A percentile compares a stretch with the other conserved stretches of the same genome.
Conservation (phyloP, 35 echinoderm and acorn worm species). For the Hemicentrotus pulcherrimus region DNA sequence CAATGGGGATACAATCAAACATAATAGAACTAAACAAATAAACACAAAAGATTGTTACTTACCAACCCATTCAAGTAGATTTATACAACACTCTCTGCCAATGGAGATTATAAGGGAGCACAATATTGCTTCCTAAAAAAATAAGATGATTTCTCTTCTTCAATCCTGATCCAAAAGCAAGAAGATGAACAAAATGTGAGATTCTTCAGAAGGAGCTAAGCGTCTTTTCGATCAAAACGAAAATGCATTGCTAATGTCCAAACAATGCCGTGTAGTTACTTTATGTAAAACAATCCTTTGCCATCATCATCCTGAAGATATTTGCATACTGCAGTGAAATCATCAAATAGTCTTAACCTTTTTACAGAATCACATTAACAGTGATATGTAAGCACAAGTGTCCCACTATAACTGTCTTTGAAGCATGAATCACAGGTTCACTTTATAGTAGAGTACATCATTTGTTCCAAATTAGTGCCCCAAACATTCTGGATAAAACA, state of each 20-base stretch:
- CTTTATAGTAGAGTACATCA: not conserved
- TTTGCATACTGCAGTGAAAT: not conserved
- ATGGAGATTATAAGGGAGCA: not conserved
- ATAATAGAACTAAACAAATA: not conserved
- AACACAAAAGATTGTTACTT: not conserved
- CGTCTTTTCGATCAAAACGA: not conserved
- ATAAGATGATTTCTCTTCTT: not conserved
- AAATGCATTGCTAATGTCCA: not conserved
- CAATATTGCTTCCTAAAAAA: not conserved
- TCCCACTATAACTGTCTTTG: not conserved
- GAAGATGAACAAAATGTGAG: not conserved
- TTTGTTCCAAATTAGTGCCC: not conserved
- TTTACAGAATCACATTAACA: not conserved
- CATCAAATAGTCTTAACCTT: not conserved
- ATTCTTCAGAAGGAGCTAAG: not conserved
- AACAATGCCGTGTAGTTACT: not conserved
- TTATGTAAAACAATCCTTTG: not conserved
- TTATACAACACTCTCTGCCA: not conserved
- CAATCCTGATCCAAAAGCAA: not conserved
- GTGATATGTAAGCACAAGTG: not conserved
- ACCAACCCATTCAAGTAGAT: slow-evolving; percentile 45
- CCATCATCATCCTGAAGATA: not conserved
- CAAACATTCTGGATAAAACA: not conserved
- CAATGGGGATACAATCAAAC: too few relatives aligned
- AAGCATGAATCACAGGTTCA: not conserved